These are phyloP conservation scores for Mobula birostris DNA, from an alignment of 2,113 vertebrate genomes.

Conservation along the genomic window DNA sequence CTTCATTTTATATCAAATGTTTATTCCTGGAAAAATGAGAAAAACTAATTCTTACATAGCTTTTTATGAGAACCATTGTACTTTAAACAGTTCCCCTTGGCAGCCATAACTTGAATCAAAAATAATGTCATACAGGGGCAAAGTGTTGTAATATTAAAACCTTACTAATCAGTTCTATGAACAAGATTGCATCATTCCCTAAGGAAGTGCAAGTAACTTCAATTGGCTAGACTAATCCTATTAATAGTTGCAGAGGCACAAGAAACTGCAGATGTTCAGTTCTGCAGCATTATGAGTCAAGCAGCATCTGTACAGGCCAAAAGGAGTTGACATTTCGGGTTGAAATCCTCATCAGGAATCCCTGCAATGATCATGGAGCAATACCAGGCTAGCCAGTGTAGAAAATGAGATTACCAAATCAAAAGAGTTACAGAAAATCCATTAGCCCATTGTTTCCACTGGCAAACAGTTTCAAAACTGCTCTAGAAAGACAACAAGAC, in stretches of 20 bases:
- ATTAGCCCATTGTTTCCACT: neutral
- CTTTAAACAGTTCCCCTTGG: neutral
- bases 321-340: no score
- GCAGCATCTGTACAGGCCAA: no score
- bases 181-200: neutral
- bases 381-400: no score
- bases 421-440: neutral
- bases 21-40: neutral
- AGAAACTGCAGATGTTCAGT: no score
- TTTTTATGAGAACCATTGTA: neutral
- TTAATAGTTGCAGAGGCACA: neutral
- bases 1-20: neutral
- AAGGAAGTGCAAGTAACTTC: neutral
- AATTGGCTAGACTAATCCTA: neutral
- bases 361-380: no score
- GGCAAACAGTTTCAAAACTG: neutral
- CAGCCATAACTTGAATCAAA: neutral
- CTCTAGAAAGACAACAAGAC: neutral
- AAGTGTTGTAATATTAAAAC: no score
- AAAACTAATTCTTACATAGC: neutral
- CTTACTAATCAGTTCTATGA: neutral
- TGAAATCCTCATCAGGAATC: no score
- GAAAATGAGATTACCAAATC: neutral
- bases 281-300: no score
- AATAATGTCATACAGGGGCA: no score